A percentile compares a stretch with the other conserved stretches of the same genome.
Conservation (phyloP, 2,888 invertebrate species). For the Stictocephala bisonia region DNA sequence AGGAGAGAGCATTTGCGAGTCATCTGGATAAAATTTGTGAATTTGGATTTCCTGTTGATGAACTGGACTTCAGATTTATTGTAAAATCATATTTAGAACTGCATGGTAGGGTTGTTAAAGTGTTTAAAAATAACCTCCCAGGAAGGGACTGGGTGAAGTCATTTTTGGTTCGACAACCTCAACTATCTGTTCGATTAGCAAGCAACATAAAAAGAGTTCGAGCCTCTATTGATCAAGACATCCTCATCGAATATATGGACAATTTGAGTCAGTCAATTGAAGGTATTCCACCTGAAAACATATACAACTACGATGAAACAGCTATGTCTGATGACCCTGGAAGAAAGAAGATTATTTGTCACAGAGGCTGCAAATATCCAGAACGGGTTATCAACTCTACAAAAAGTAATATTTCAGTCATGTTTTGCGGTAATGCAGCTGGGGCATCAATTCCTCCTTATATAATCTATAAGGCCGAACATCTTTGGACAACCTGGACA, state of each 20-base stretch:
- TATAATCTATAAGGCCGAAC: too few relatives aligned
- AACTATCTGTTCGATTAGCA: neutral
- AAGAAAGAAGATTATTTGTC: slow-evolving; percentile 55
- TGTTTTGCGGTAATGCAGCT: slow-evolving; percentile 63
- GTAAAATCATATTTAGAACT: slow-evolving; percentile 8
- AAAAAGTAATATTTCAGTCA: slow-evolving; percentile 60
- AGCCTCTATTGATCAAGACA: neutral
- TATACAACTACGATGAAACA: slow-evolving; percentile 62
- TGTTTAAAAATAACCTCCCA: neutral
- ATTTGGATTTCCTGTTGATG: slow-evolving; percentile 18
- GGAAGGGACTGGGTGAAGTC: neutral
- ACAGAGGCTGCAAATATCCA: slow-evolving; percentile 60
- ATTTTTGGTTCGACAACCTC: neutral
- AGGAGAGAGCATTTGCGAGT: slow-evolving; percentile 18
- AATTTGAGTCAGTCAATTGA: too few relatives aligned
- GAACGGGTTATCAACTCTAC: slow-evolving; percentile 60
- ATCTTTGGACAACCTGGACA: too few relatives aligned
- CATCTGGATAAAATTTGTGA: slow-evolving; percentile 26
- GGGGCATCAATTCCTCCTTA: slow-evolving; percentile 62
- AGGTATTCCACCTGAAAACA: too few relatives aligned
- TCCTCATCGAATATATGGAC: neutral
- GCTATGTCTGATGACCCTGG: slow-evolving; percentile 62
- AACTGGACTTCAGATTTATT: neutral
- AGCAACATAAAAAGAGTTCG: neutral
- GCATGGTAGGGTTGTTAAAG: slow-evolving; percentile 33